Percentiles rank a stretch among this genome's conserved stretches.
Evolutionary conservation across 2,113 vertebrate genomes (phyloP).

Genomic region (Myrmecophaga tridactyla): DNA sequence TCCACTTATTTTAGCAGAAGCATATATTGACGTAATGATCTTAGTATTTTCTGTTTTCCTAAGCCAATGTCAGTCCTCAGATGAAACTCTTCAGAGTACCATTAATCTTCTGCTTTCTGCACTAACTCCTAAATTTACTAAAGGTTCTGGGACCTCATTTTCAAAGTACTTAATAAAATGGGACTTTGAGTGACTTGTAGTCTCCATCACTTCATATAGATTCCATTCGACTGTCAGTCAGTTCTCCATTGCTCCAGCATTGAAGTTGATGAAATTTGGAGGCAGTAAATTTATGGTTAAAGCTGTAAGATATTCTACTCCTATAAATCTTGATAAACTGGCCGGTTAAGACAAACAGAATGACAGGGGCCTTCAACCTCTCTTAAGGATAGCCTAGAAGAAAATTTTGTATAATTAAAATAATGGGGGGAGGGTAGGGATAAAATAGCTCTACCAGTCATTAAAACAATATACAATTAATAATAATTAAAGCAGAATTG

Average conservation of each 20-base stretch:
- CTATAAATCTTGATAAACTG: conserved; percentile 48
- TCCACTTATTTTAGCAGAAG: background rate
- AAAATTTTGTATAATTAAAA: background rate
- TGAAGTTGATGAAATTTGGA: conserved; percentile 38
- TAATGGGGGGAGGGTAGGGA: background rate
- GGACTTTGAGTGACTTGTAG: conserved; percentile 41
- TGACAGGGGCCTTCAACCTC: background rate
- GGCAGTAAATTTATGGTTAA: conserved; percentile 50
- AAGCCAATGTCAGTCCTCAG: background rate
- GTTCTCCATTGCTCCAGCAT: background rate
- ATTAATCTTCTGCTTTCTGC: background rate
- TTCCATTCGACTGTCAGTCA: conserved; percentile 56
- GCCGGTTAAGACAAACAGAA: conserved; percentile 42
- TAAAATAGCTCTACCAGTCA: background rate
- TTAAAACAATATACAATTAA: background rate
- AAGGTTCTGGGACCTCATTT: conserved; percentile 48
- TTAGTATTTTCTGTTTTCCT: conserved; percentile 35
- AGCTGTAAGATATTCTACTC: conserved; percentile 13
- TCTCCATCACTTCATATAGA: background rate
- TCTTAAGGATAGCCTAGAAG: background rate
- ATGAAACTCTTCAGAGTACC: background rate
- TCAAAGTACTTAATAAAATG: conserved; percentile 66
- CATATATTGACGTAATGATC: background rate
- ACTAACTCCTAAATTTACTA: conserved; percentile 51
- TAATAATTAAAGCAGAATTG: background rate